Evolutionary conservation across 2,888 invertebrate species (phyloP).

Genomic region (Invenusta paracnida): DNA sequence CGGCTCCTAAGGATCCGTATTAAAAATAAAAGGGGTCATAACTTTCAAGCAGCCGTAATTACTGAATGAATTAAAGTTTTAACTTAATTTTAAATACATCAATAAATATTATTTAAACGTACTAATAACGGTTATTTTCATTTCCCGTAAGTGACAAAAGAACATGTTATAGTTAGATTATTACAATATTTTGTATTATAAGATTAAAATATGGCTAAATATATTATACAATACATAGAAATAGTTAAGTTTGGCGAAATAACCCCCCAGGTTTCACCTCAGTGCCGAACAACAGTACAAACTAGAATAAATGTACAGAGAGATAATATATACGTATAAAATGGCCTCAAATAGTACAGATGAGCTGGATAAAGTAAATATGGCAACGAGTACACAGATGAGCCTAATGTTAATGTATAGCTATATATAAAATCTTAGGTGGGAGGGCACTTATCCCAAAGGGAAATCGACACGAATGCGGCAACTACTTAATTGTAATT

Average conservation of each 20-base stretch:
- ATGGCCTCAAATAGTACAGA: neutral
- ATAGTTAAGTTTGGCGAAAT: neutral
- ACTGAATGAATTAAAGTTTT: neutral
- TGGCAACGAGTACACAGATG: neutral
- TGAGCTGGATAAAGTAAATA: neutral
- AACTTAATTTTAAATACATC: neutral
- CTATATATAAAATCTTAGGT: too few species aligned
- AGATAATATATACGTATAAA: neutral
- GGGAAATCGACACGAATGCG: too few species aligned
- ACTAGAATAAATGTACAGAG: too few species aligned
- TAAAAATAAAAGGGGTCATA: neutral
- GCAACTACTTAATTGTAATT: too few species aligned
- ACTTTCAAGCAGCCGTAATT: neutral
- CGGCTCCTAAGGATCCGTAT: too few species aligned
- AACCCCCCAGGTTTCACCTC: neutral
- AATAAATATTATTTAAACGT: neutral
- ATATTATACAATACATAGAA: too few species aligned
- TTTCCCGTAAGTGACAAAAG: neutral
- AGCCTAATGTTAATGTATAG: neutral
- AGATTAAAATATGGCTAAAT: too few species aligned
- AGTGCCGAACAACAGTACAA: neutral
- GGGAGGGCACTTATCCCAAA: neutral
- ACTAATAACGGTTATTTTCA: neutral
- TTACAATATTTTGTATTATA: neutral
- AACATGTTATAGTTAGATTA: neutral